These are phyloP conservation scores for Brachyptera risi DNA, from an alignment of 2,888 invertebrate species.

Conservation along the genomic window DNA sequence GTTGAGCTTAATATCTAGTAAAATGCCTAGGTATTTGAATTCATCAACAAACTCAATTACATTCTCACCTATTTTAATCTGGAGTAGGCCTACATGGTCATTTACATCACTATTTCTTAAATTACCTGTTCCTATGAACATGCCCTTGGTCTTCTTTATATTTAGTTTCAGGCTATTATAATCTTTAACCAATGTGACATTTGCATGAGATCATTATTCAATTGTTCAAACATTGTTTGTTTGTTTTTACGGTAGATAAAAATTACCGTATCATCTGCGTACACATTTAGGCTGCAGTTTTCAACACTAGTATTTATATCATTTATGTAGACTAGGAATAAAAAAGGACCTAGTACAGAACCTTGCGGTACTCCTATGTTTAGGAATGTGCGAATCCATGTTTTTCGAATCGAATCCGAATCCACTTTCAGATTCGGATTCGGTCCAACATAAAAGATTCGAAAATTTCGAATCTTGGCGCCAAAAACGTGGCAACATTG, in stretches of 20 bases:
- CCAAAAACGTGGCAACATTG: too few relatives aligned
- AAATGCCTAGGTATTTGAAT: slow-evolving; percentile 1
- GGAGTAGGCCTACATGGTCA: too few relatives aligned
- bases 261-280: too few relatives aligned
- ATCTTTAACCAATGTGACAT: background rate
- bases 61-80: background rate
- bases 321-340: too few relatives aligned
- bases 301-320: slow-evolving; percentile 10
- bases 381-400: too few relatives aligned
- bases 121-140: background rate
- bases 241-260: too few relatives aligned
- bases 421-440: too few relatives aligned
- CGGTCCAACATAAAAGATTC: slow-evolving; percentile 31
- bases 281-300: too few relatives aligned
- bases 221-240: too few relatives aligned
- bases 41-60: background rate
- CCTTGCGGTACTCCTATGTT: too few relatives aligned
- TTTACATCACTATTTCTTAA: background rate
- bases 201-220: background rate
- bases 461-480: slow-evolving; percentile 33
- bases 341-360: too few relatives aligned
- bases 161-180: slow-evolving; percentile 3
- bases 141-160: background rate
- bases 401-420: too few relatives aligned
- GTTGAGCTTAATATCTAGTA: background rate